Evolutionary conservation across 1,140 invertebrate genomes (phyloP), one percentile per base, ranked within the genome.

Genomic region (Trachelipus rathkii): DNA sequence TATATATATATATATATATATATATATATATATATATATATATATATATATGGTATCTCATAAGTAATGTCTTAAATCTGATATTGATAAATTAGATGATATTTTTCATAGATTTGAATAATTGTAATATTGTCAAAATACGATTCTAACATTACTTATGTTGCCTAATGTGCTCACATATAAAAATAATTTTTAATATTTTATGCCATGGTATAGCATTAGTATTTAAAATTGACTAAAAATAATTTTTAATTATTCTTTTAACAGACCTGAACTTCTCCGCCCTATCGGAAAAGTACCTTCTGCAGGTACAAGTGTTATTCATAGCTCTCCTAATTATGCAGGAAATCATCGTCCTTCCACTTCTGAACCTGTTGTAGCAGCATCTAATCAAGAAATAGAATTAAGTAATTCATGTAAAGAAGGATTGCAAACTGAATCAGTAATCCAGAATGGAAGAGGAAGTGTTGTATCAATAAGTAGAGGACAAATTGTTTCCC

Each of bases 401-500:
- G 71, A 66, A 43, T 19, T 74, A 76, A 73, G 74, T 73, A 15
- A 73, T 67, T 50, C 46, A 71, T 23, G 45, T 72, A 53, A 44
- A 60, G 23, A 67, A 60, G 33, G 67, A 53, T 10, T 69, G 33
- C 44, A 70, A 19, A 70, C 76, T 74, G 73, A 76, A 74, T 74
- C 75, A 74, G 79, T 73, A 46, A 77, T 75, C 73, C 73, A 75
- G 24, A 77, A 74, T 60, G 43, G 79, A 68, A 75, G 76, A 68
- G 73, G 79, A 70, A 81, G 71, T 33, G 71, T 44, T 19, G 71
- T 72, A 7, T 44, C 44, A 19, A 19, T 72, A 10, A 72, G 33
- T 33, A 72, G 44, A 15, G 8, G 80, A 72, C 73, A 79, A 77
- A 83, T 87, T 78, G 88, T 89, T 60, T 60, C 50, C 50, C 11